Evolutionary conservation across 1,140 invertebrate species (phyloP).

Genomic region (Eupristina koningsbergeri): DNA sequence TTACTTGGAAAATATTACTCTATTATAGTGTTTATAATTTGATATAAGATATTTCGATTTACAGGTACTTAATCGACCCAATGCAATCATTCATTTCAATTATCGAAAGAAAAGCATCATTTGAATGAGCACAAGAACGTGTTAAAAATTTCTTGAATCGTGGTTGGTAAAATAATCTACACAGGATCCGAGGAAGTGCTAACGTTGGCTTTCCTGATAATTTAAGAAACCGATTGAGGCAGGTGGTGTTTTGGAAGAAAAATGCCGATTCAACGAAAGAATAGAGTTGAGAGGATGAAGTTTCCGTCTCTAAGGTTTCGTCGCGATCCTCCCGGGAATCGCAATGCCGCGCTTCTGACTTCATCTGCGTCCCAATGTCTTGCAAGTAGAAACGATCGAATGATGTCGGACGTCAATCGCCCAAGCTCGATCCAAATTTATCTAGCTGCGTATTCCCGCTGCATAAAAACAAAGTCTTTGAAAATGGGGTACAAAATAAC

Average conservation of each 20-base stretch:
- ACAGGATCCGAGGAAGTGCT: constrained; percentile 9
- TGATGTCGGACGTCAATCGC: neutral
- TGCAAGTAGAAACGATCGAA: constrained; percentile 8
- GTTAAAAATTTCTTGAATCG: neutral
- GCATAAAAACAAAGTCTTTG: neutral
- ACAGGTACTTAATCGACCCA: no score
- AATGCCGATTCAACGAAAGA: constrained; percentile 62
- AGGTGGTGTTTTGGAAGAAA: constrained; percentile 48
- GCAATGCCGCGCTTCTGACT: constrained; percentile 35
- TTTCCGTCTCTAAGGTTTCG: neutral
- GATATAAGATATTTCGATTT: no score
- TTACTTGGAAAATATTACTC: no score
- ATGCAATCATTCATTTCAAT: neutral
- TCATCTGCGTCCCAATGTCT: constrained; percentile 10
- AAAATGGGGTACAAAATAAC: neutral
- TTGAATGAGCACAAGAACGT: neutral
- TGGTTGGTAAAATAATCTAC: constrained; percentile 3
- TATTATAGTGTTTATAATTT: no score
- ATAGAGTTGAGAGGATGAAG: constrained; percentile 57
- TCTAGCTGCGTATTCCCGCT: neutral
- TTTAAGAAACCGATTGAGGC: constrained; percentile 46
- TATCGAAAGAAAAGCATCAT: neutral
- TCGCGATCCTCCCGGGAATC: constrained; percentile 36
- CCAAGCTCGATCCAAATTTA: neutral
- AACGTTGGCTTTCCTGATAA: constrained; percentile 26